phyloP scores from a whole-genome alignment of 2,113 vertebrate genomes.

The Girardinichthys multiradiatus region DNA sequence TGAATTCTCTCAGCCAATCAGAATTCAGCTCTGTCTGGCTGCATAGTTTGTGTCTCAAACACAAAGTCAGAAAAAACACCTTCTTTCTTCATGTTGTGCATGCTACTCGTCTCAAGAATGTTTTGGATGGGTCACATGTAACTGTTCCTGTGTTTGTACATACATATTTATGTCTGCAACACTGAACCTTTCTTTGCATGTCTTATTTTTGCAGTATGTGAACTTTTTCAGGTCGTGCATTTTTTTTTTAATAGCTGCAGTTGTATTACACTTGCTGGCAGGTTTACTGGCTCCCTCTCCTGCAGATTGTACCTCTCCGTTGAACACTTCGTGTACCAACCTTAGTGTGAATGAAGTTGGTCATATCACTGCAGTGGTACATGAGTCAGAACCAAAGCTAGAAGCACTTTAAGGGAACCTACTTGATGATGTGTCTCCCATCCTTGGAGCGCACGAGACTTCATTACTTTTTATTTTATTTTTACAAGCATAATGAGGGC shows the following conservation, averaged over 20 bases:
- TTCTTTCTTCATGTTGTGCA: not conserved
- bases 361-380: conserved; percentile 1
- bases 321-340: not conserved
- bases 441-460: not conserved
- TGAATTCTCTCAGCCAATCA: conserved; percentile 70
- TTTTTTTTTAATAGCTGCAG: not conserved
- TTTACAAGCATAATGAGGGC: not conserved
- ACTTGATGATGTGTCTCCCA: not conserved
- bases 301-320: not conserved
- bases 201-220: not conserved
- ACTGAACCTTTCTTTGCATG: conserved; percentile 25
- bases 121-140: not conserved
- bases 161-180: conserved; percentile 12
- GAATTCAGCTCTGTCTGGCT: conserved; percentile 40
- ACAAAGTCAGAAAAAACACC: conserved; percentile 42
- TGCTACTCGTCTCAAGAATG: conserved; percentile 44
- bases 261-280: not conserved
- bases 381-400: not conserved
- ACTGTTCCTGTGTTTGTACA: not conserved
- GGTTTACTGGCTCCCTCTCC: conserved; percentile 6
- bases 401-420: not conserved
- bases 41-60: conserved; percentile 14
- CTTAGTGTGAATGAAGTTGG: conserved; percentile 2
- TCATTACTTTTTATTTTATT: conserved; percentile 13
- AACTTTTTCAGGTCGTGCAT: not conserved